These are phyloP conservation scores for Adoxophyes honmai DNA, from an alignment of 1,140 invertebrate genomes.

Conservation along the genomic window DNA sequence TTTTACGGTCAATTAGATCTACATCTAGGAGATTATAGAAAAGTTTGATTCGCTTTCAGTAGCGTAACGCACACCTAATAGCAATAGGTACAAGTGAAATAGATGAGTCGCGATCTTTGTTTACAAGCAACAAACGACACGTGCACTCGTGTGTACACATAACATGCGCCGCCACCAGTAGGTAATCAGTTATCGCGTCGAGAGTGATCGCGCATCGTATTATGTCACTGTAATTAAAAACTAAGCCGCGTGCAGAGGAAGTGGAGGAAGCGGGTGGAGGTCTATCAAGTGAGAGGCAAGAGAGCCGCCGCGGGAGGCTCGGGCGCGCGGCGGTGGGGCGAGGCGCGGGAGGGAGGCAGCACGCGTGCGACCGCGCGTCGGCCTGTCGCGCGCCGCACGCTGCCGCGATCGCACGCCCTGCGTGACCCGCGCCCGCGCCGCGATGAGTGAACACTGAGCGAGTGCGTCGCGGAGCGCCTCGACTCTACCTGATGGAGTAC, in stretches of 20 bases:
- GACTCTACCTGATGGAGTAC: conserved; percentile 53
- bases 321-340: conserved; percentile 23
- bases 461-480: conserved; percentile 33
- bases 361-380: conserved; percentile 20
- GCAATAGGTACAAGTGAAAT: conserved; percentile 2
- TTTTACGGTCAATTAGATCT: too few relatives aligned
- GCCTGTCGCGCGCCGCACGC: conserved; percentile 37
- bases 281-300: conserved; percentile 7
- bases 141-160: conserved; percentile 40
- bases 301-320: conserved; percentile 18
- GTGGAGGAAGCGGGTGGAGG: conserved; percentile 16
- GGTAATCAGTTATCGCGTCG: conserved; percentile 52
- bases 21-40: too few relatives aligned
- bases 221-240: conserved; percentile 58
- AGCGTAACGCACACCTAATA: background rate
- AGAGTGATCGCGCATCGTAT: conserved; percentile 51
- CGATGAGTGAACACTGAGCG: conserved; percentile 61
- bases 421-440: conserved; percentile 42
- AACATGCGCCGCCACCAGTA: conserved; percentile 32
- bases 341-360: conserved; percentile 22
- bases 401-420: conserved; percentile 50
- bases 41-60: too few relatives aligned
- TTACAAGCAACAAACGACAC: conserved; percentile 39
- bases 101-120: conserved; percentile 31
- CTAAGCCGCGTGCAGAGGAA: conserved; percentile 30